Evolutionary conservation across 2,797 vertebrate genomes (phyloP), one percentile per base, ranked within the genome.

Genomic region (Microctenopoma steveboyesi): DNA sequence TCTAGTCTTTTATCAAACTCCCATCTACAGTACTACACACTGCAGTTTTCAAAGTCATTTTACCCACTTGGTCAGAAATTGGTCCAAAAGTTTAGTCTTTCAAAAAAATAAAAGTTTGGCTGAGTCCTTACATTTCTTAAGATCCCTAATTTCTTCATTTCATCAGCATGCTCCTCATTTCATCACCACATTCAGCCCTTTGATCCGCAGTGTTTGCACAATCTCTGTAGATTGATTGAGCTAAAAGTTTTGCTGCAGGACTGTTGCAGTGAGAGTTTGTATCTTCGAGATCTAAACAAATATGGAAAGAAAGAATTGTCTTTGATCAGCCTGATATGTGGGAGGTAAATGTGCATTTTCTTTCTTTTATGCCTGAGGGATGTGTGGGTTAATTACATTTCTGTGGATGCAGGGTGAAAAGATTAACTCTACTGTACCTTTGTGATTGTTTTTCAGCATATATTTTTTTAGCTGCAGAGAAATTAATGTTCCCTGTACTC

Each of bases 331-430:
- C 14, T 52, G 75, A 79, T 76, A 55, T n/a, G 58, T 64, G 39
- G 50, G 35, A 65, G 65, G 30, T 46, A 62, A 74, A 22, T 51
- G 47, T 27, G 22, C 47, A 11, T 39, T 39, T 68, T 50, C 82
- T 77, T 74, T 46, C 72, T 72, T 80, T 64, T 58, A 65, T 66
- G 83, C 79, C 70, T 63, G 22, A 48, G 48, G 84, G 79, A 42
- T 66, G 64, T 78, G 78, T 58, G 55, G 75, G 62, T 72, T 83
- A 84, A 86, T 88, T 84, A 75, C 74, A 81, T 79, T 85, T 76
- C 74, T 76, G 55, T 54, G 56, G 12, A 81, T 81, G 58, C 67
- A 59, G 30, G 61, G 56, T 56, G 33, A 70, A 81, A 86, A 81
- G 76, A 84, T 88, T 82, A 87, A 66, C 61, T 68, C 12, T 66